These are phyloP conservation scores for Camelus bactrianus DNA, from an alignment of 2,113 vertebrate species.

Conservation along the genomic window DNA sequence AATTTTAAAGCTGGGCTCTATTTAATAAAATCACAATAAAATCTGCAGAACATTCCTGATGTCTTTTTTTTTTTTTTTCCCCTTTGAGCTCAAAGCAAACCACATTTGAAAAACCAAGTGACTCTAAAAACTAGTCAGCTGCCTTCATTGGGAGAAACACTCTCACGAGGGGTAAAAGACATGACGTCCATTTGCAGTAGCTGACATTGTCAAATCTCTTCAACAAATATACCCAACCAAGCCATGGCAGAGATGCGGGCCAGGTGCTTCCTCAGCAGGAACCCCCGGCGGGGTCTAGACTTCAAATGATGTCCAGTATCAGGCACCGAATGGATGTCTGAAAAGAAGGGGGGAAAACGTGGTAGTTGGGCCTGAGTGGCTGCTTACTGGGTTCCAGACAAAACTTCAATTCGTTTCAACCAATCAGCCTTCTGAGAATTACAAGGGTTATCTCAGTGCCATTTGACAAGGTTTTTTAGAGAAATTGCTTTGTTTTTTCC, in stretches of 20 bases:
- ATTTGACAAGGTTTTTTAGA: not conserved
- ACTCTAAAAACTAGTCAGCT: not conserved
- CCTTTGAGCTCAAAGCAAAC: not conserved
- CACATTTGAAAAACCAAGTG: not conserved
- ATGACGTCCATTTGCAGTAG: not conserved
- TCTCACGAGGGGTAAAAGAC: not conserved
- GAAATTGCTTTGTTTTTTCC: not conserved
- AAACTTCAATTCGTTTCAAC: not conserved
- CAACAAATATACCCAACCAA: not conserved
- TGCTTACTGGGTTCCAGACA: not conserved
- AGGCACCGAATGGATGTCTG: not conserved
- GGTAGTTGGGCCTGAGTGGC: not conserved
- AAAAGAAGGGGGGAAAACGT: not conserved
- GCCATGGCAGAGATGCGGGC: not conserved
- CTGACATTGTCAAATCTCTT: not conserved
- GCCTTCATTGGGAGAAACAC: not conserved
- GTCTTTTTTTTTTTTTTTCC: not conserved
- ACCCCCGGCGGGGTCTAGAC: not conserved
- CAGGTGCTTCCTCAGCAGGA: not conserved
- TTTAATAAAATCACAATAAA: not conserved
- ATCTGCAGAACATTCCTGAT: not conserved
- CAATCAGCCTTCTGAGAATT: slow-evolving; percentile 2
- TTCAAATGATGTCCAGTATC: not conserved
- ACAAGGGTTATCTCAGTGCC: not conserved
- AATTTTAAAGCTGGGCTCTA: not conserved